Conservation (phyloP, 2,113 vertebrate genomes). For the Bos taurus region ARS-UCD2.0 NC_037343.1:45911001-45911500, state of each 20-base stretch:
- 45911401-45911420: neutral
- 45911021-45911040: neutral
- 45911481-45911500: neutral
- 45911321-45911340: neutral
- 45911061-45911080: neutral
- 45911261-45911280: neutral
- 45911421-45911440: neutral
- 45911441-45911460: neutral
- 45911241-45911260: neutral
- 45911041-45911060: neutral
- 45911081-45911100: neutral
- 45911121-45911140: neutral
- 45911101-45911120: neutral
- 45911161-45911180: neutral
- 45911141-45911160: neutral
- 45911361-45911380: neutral
- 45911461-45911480: neutral
- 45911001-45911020: neutral
- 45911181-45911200: neutral
- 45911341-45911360: neutral
- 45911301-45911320: neutral
- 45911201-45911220: neutral
- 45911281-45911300: neutral
- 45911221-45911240: neutral
- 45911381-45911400: neutral